Evolutionary conservation across 2,113 vertebrate genomes (phyloP).

Genomic region (Lepus timidus): DNA sequence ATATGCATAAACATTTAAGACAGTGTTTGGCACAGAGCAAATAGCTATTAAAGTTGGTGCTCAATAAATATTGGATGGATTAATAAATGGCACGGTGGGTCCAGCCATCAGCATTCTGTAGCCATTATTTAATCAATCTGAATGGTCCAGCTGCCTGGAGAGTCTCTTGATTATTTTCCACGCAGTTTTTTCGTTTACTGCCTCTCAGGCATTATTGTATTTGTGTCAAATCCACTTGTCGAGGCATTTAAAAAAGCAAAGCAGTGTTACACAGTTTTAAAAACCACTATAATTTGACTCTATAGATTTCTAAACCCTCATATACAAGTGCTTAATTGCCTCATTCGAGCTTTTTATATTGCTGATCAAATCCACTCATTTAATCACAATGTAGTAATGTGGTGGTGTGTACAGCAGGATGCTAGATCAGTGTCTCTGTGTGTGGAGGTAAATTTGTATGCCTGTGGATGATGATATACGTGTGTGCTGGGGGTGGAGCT

Average conservation of each 20-base stretch:
- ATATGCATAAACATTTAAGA: constrained; percentile 35
- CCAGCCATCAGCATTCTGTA: constrained; percentile 53
- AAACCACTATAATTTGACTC: constrained; percentile 54
- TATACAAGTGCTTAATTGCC: constrained; percentile 15
- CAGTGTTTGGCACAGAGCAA: constrained; percentile 44
- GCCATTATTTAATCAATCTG: constrained; percentile 62
- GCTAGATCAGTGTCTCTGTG: neutral
- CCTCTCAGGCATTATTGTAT: constrained; percentile 65
- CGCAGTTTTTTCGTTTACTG: constrained; percentile 56
- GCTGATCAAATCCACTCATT: neutral
- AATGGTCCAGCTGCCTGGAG: constrained; percentile 43
- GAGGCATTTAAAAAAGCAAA: constrained; percentile 68
- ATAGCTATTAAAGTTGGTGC: constrained; percentile 62
- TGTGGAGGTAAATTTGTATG: neutral
- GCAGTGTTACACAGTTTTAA: constrained; percentile 37
- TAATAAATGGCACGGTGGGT: constrained; percentile 1
- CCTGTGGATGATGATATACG: neutral
- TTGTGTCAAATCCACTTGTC: constrained; percentile 69
- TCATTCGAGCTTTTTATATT: neutral
- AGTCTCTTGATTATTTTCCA: constrained; percentile 46
- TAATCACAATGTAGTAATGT: neutral
- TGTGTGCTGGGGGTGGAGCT: neutral
- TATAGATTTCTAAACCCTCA: constrained; percentile 51
- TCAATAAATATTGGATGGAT: constrained; percentile 68
- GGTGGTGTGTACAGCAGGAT: neutral